phyloP scores from a whole-genome alignment of 2,113 vertebrate genomes.

The Serilophus lunatus region DNA sequence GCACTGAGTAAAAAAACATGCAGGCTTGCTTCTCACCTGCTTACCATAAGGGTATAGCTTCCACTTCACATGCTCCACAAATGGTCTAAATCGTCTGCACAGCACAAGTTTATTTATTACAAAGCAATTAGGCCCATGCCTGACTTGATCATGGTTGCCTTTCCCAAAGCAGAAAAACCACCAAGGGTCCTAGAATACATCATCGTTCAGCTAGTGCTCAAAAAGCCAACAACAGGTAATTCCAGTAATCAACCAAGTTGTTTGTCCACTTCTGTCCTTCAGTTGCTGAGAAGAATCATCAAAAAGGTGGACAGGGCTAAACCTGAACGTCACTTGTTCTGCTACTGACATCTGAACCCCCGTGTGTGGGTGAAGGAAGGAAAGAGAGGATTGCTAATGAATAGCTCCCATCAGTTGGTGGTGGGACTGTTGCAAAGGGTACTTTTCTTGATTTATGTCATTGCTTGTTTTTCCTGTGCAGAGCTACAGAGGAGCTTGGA shows the following conservation, averaged over 20 bases:
- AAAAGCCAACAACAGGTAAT: not conserved
- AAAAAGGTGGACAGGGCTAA: not conserved
- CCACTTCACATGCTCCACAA: not conserved
- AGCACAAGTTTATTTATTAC: not conserved
- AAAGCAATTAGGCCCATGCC: not conserved
- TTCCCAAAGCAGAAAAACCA: not conserved
- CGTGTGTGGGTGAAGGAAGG: not conserved
- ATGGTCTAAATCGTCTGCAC: not conserved
- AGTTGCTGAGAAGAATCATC: not conserved
- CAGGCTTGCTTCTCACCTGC: not conserved
- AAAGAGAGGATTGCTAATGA: not conserved
- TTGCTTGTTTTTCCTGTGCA: not conserved
- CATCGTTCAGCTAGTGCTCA: not conserved
- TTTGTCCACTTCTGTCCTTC: not conserved
- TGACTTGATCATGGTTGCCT: not conserved
- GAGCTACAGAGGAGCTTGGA: constrained; percentile 1
- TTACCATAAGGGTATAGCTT: not conserved
- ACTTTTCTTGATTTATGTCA: not conserved
- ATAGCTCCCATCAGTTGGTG: not conserved
- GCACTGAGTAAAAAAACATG: not conserved
- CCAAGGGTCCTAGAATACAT: not conserved
- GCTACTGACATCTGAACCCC: not conserved
- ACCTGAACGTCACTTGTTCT: not conserved
- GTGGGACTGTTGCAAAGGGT: not conserved
- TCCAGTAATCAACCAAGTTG: not conserved